Percentiles rank a stretch among this genome's conserved stretches.
Conservation (phyloP, 2,797 vertebrate species). For the Brachyrhaphis roseni region DNA sequence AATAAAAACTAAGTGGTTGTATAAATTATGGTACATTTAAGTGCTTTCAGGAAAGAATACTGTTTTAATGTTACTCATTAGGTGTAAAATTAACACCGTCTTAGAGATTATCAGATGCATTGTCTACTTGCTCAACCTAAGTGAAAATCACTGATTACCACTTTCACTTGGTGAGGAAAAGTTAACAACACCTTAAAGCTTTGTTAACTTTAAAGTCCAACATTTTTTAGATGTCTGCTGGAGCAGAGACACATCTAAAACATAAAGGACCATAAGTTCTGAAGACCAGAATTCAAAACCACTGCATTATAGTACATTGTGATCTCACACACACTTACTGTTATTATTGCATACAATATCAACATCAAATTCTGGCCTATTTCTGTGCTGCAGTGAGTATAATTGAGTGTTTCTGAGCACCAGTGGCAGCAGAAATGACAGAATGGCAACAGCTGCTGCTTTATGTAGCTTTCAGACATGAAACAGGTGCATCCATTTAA, state of each 20-base stretch:
- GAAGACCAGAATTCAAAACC: background rate
- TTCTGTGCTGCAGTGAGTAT: background rate
- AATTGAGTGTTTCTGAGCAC: background rate
- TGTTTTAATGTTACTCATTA: conserved; percentile 1
- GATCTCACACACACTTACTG: background rate
- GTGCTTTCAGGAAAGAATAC: background rate
- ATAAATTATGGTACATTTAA: conserved; percentile 20
- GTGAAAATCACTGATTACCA: no score
- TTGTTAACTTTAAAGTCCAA: no score
- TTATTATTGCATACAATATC: background rate
- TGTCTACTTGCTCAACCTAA: background rate
- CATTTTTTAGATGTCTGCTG: background rate
- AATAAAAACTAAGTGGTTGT: background rate
- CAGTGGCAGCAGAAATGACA: conserved; percentile 28
- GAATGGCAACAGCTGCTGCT: conserved; percentile 54
- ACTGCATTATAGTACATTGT: background rate
- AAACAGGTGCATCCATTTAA: conserved; percentile 54
- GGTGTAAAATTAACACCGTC: background rate
- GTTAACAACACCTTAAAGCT: no score
- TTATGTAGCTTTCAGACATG: conserved; percentile 23
- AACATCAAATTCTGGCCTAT: background rate
- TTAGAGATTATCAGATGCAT: background rate
- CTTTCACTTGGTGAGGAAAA: no score
- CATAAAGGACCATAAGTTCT: background rate
- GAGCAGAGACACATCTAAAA: background rate